These are phyloP conservation scores for Euzetes globulus DNA, from an alignment of 2,888 invertebrate genomes.

Conservation along the genomic window DNA sequence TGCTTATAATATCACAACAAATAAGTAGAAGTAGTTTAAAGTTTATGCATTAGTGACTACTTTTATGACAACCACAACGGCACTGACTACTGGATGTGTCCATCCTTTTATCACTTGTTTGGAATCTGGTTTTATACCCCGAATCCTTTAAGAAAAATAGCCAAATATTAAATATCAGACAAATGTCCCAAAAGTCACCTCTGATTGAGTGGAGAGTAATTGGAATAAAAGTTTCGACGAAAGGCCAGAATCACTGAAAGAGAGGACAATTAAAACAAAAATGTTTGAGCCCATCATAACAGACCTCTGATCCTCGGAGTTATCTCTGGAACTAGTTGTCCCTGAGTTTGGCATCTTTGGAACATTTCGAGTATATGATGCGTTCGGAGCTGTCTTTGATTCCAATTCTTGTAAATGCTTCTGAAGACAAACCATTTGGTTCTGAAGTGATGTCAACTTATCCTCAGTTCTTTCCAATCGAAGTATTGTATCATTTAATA, in stretches of 20 bases:
- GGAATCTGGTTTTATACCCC: too few relatives aligned
- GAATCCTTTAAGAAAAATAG: neutral
- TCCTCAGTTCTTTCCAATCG: conserved; percentile 16
- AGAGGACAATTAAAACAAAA: neutral
- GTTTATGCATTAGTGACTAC: too few relatives aligned
- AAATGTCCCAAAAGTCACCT: neutral
- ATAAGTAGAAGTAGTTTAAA: too few relatives aligned
- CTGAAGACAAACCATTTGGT: conserved; percentile 14
- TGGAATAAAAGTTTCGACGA: conserved; percentile 1
- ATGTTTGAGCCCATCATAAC: too few relatives aligned
- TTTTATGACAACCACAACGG: too few relatives aligned
- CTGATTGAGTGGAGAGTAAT: neutral
- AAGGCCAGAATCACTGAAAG: neutral
- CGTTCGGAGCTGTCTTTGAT: neutral
- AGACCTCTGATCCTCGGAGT: too few relatives aligned
- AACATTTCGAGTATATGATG: neutral
- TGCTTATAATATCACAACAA: too few relatives aligned
- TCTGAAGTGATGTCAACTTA: neutral
- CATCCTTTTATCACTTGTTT: too few relatives aligned
- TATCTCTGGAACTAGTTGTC: neutral
- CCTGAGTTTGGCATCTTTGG: neutral
- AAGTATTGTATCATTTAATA: conserved; percentile 11
- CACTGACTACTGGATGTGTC: too few relatives aligned
- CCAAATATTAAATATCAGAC: too few relatives aligned
- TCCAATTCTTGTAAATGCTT: neutral